These are phyloP conservation scores for Corythornis madagascariensis DNA, from an alignment of 2,113 vertebrate genomes.

Conservation along the genomic window DNA sequence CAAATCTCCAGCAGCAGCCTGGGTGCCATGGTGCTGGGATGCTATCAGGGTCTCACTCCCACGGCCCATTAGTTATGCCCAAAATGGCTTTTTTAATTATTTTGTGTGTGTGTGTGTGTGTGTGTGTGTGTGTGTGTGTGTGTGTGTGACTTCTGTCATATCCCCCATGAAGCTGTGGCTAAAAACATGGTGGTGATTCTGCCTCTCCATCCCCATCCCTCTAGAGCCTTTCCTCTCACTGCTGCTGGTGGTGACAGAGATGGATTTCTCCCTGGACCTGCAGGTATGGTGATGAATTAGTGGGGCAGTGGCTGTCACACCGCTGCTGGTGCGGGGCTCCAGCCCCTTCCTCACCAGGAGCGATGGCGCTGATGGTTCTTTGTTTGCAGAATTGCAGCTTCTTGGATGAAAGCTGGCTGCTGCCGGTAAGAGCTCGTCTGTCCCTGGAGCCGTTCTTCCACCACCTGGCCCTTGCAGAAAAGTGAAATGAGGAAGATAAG, in stretches of 20 bases:
- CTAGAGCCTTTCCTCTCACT: constrained; percentile 82
- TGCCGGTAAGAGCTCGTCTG: constrained; percentile 69
- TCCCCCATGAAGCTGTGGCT: background rate
- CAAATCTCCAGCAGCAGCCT: background rate
- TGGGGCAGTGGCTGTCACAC: background rate
- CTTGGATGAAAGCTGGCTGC: constrained; percentile 84
- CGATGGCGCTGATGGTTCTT: background rate
- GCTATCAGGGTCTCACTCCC: background rate
- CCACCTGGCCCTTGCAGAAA: background rate
- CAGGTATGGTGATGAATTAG: constrained; percentile 65
- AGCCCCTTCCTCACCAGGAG: fast-evolving
- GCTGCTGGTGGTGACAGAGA: constrained; percentile 80
- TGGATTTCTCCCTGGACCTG: constrained; percentile 81
- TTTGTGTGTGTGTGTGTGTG: too few relatives aligned
- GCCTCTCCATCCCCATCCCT: background rate
- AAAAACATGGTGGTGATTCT: fast-evolving
- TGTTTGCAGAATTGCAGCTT: constrained; percentile 83
- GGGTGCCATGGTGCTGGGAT: background rate
- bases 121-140: too few relatives aligned
- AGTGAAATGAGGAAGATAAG: background rate
- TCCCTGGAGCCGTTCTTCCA: fast-evolving
- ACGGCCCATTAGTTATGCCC: background rate
- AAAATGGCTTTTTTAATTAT: background rate
- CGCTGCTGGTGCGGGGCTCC: fast-evolving
- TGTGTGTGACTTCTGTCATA: background rate